Percentiles rank a stretch among this genome's conserved stretches.
These are phyloP conservation scores for Piaya cayana DNA, from an alignment of 2,113 vertebrate genomes.

Conservation along the genomic window DNA sequence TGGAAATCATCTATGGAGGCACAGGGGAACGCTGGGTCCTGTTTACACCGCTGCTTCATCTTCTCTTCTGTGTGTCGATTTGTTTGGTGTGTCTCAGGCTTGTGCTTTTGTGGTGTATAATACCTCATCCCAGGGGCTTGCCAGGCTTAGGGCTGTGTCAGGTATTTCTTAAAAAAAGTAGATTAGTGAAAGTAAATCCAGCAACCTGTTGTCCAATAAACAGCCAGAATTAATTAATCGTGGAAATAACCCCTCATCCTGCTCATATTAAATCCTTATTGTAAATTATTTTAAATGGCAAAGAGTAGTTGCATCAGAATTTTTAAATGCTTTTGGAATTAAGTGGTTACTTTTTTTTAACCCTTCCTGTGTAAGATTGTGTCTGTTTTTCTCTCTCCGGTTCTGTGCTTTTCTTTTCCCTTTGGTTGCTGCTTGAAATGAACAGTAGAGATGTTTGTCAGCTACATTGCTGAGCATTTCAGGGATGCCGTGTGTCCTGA, in stretches of 20 bases:
- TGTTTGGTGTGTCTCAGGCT: background rate
- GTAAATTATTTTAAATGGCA: background rate
- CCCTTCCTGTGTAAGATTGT: background rate
- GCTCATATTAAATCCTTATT: background rate
- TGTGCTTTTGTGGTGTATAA: background rate
- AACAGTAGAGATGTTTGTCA: background rate
- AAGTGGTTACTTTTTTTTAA: background rate
- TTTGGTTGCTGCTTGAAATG: background rate
- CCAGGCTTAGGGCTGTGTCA: background rate
- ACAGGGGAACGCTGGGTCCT: background rate
- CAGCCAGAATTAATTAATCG: background rate
- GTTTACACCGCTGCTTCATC: background rate
- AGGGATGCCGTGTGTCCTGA: background rate
- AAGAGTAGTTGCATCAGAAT: background rate
- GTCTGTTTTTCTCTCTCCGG: background rate
- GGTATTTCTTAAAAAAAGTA: background rate
- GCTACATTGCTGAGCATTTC: background rate
- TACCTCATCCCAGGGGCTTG: background rate
- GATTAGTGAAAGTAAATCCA: conserved; percentile 8
- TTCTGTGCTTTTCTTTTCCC: background rate
- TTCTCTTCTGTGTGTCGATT: background rate
- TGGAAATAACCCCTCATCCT: background rate
- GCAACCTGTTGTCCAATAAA: background rate
- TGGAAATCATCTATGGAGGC: background rate
- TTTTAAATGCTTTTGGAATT: background rate